Evolutionary conservation across 92 coral and sea anemone genomes (phyloP).

Genomic region (Porites cylindrica): DNA sequence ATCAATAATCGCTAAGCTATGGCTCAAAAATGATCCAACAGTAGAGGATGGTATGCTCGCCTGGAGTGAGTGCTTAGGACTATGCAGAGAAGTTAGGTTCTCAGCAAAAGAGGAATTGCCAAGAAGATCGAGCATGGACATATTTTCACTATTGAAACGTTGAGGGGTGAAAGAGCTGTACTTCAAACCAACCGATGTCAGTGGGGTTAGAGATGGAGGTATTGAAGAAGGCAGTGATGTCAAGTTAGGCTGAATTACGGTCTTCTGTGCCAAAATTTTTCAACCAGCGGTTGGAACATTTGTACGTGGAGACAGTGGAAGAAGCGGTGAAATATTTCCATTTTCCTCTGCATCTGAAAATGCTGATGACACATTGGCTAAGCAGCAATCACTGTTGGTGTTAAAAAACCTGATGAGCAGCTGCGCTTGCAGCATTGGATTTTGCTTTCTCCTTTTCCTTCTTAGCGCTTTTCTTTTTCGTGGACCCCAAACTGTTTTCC

Average conservation of each 20-base stretch:
- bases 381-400: neutral
- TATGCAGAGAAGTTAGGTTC: neutral
- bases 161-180: constrained; percentile 1
- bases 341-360: neutral
- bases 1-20: neutral
- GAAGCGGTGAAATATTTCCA: neutral
- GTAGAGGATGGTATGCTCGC: neutral
- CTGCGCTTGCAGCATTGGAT: neutral
- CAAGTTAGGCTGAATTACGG: neutral
- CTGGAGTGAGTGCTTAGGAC: constrained; percentile 8
- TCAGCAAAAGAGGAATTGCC: neutral
- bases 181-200: neutral
- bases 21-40: constrained; percentile 19
- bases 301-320: neutral
- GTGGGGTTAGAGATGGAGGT: neutral
- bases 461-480: neutral
- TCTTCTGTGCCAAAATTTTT: neutral
- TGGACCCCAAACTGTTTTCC: neutral
- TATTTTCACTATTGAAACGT: neutral
- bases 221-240: neutral
- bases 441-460: neutral
- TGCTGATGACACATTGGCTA: neutral
- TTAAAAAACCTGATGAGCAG: neutral
- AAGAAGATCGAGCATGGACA: constrained; percentile 11
- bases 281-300: neutral